A percentile compares a stretch with the other conserved stretches of the same genome.
Conservation (phyloP, 2,797 vertebrate species). For the Tarsius wallacei region DNA sequence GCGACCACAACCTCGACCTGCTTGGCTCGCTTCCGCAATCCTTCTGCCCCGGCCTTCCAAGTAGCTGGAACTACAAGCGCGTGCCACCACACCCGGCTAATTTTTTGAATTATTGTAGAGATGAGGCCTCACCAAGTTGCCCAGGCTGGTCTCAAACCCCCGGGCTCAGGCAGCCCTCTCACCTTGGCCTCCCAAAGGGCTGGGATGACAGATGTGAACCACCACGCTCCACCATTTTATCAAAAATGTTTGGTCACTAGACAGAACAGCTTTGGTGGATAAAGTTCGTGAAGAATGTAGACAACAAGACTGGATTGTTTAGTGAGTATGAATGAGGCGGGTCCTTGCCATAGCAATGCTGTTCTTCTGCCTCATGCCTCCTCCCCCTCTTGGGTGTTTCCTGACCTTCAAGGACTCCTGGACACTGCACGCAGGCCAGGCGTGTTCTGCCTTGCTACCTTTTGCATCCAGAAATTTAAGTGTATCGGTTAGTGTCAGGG, state of each 20-base stretch:
- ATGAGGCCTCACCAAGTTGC: no score
- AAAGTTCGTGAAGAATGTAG: constrained; percentile 28
- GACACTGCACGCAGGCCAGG: not conserved
- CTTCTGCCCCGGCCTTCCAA: no score
- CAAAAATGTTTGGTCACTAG: not conserved
- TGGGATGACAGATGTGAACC: no score
- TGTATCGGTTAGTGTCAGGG: not conserved
- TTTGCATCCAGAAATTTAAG: not conserved
- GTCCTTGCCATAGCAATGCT: no score
- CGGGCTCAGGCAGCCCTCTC: no score
- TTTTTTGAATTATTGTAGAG: no score
- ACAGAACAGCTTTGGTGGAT: constrained; percentile 10
- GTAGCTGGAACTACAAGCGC: no score
- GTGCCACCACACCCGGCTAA: no score
- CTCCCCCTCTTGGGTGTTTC: not conserved
- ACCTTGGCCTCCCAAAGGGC: no score
- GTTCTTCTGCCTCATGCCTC: not conserved
- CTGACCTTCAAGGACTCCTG: not conserved
- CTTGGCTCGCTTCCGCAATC: no score
- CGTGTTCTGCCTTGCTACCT: not conserved
- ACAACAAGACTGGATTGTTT: not conserved
- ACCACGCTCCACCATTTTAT: not conserved
- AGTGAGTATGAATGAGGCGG: not conserved
- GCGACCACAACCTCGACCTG: no score
- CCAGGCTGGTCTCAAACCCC: no score